phyloP scores from a whole-genome alignment of 2,113 vertebrate genomes.

The Lagopus leucura region DNA sequence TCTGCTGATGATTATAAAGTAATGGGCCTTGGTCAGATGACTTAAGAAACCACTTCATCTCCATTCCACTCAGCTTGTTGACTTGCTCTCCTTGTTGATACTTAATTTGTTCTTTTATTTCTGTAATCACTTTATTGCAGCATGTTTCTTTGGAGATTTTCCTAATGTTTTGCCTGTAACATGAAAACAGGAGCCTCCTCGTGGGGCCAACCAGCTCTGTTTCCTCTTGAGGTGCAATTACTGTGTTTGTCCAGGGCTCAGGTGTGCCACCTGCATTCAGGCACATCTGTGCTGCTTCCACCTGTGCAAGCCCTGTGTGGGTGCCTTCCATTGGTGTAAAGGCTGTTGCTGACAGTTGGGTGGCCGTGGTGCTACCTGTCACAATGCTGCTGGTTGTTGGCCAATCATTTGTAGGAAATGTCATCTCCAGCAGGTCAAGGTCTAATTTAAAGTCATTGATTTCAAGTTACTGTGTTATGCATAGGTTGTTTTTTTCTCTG shows the following conservation, averaged over 20 bases:
- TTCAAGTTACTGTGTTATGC: neutral
- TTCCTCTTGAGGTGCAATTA: constrained; percentile 87
- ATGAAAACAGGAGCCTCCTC: constrained; percentile 69
- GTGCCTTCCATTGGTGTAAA: neutral
- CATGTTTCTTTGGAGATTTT: neutral
- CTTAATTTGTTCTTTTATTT: neutral
- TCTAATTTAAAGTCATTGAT: neutral
- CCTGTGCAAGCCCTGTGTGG: neutral
- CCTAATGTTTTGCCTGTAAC: neutral
- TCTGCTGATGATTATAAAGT: neutral
- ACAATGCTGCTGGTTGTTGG: neutral
- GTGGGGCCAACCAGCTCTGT: constrained; percentile 63
- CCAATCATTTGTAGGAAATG: neutral
- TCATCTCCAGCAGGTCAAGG: neutral
- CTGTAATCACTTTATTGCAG: neutral
- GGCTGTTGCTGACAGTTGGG: neutral
- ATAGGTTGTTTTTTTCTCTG: neutral
- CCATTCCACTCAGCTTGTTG: neutral
- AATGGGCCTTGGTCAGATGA: neutral
- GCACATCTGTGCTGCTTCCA: neutral
- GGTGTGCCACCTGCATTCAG: neutral
- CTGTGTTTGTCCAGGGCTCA: constrained; percentile 45
- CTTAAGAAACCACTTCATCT: neutral
- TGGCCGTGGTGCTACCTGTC: rapidly evolving
- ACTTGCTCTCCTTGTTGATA: neutral